phyloP scores from a whole-genome alignment of 2,113 vertebrate genomes.

The Anolis carolinensis region DNA sequence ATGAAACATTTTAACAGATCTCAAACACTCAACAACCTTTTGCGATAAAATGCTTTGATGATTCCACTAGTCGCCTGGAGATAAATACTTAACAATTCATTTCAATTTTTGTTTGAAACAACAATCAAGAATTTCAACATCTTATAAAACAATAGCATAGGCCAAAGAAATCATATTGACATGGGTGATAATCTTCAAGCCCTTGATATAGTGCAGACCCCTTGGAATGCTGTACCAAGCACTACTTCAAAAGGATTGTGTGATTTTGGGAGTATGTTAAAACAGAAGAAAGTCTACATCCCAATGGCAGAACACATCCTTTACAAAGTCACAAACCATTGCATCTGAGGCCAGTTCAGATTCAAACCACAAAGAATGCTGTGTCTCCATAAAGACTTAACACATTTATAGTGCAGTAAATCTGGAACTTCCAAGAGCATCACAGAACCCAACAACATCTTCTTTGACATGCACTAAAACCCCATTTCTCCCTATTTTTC shows the following conservation, averaged over 20 bases:
- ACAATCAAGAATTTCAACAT: not conserved
- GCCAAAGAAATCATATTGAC: not conserved
- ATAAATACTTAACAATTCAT: not conserved
- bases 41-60: not conserved
- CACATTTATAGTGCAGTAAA: no score
- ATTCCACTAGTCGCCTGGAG: not conserved
- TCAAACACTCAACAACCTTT: accelerated
- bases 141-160: not conserved
- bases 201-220: not conserved
- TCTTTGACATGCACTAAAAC: no score
- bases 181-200: not conserved
- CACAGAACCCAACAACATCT: no score
- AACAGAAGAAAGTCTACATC: not conserved
- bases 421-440: no score
- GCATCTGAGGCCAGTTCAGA: not conserved
- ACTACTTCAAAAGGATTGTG: not conserved
- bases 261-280: not conserved
- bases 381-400: no score
- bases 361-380: no score
- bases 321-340: not conserved
- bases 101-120: slow-evolving; percentile 27
- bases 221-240: not conserved
- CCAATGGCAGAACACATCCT: not conserved
- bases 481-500: no score
- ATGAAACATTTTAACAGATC: not conserved